Evolutionary conservation across 2,797 vertebrate species (phyloP).

Genomic region (Alectoris magna): DNA sequence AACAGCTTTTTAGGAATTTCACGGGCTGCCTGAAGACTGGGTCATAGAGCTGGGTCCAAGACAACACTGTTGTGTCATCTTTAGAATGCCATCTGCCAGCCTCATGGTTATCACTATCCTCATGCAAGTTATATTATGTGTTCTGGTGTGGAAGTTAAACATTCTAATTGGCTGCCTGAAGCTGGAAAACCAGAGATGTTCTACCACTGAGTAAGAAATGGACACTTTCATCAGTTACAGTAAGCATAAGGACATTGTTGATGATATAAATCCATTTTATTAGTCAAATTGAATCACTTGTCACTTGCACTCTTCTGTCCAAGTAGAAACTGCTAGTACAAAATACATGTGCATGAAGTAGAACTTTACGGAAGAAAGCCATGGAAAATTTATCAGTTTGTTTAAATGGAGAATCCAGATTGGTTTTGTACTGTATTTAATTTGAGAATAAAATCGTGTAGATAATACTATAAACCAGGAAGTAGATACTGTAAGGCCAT

Average conservation of each 20-base stretch:
- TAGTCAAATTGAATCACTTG: background rate
- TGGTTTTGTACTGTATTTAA: background rate
- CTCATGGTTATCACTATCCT: background rate
- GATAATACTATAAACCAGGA: background rate
- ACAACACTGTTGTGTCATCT: background rate
- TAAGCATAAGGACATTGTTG: background rate
- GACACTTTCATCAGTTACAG: background rate
- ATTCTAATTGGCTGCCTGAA: background rate
- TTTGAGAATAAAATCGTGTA: background rate
- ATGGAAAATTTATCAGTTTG: background rate
- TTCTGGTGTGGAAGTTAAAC: background rate
- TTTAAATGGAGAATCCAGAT: background rate
- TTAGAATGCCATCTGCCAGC: background rate
- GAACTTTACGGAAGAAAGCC: background rate
- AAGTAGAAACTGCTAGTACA: background rate
- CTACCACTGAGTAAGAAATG: background rate
- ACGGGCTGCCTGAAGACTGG: background rate
- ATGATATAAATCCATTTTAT: background rate
- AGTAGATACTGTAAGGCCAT: background rate
- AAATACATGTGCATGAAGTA: background rate
- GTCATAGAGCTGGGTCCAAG: background rate
- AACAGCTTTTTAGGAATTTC: background rate
- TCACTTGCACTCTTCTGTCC: background rate
- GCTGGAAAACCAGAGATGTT: background rate
- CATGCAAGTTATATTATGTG: background rate